Evolutionary conservation across 2,888 invertebrate genomes (phyloP), one percentile per base, ranked within the genome.

Genomic region (Pycnomerus fuliginosus): DNA sequence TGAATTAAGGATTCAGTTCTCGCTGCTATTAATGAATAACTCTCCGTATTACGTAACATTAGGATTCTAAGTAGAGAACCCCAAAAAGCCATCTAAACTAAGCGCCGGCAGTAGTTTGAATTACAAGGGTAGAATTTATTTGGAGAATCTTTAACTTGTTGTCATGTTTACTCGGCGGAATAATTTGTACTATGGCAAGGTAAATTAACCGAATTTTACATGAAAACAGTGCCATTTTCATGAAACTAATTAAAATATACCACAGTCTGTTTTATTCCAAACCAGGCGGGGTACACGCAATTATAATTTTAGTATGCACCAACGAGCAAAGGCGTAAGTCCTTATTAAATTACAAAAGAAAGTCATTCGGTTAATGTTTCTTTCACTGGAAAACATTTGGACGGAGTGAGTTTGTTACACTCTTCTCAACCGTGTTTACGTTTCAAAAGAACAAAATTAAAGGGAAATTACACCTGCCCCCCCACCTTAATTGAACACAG

Each of bases 261-360:
- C 46, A 37, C 41, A 32, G 36, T 28, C 41, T 37, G 40, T 42
- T 41, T 46, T 41, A 46, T 46, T 46, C 37, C 20, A 29, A 31
- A 25, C 31, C 39, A 35, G 20, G 20, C 40, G 35, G 38, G 38
- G 37, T 34, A 34, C 40, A 33, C 40, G 41, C 46, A 46, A 41
- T 46, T 46, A 46, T 46, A 46, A 46, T 46, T 46, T 46, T 22
- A 35, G 45, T 28, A 34, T 40, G 40, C 39, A 39, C 35, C 31
- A 42, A 33, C 35, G 41, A 41, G 41, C 36, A 37, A 42, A 36
- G 36, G 46, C 31, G 35, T 44, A 35, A 32, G 30, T 37, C 41
- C 41, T 46, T 46, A 41, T 46, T 42, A 46, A 46, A 46, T 46
- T 46, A 46, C 40, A 46, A 46, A 46, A 46, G 46, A 46, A 46